Evolutionary conservation across 2,888 invertebrate genomes (phyloP), one percentile per base, ranked within the genome.

Genomic region (Rhabditoides inermis): DNA sequence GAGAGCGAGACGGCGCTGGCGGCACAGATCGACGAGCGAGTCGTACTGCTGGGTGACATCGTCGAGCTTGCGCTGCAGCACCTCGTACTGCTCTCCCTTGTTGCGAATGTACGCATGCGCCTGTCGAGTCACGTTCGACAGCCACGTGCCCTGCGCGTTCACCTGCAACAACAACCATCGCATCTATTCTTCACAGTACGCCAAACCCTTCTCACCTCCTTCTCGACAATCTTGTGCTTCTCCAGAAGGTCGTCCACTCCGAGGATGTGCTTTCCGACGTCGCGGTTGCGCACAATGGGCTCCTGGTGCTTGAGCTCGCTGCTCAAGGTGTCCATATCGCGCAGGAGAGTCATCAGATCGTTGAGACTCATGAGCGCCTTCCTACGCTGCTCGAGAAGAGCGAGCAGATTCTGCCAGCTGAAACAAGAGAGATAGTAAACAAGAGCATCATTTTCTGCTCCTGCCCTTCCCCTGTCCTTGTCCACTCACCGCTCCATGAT

Each of bases 171-270:
- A n/a, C n/a, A n/a, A n/a, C n/a, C n/a, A n/a, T n/a, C n/a, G n/a
- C n/a, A n/a, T n/a, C n/a, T n/a, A n/a, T n/a, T n/a, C n/a, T n/a
- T n/a, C n/a, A n/a, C n/a, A n/a, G n/a, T n/a, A 86, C 79, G 90
- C 32, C 10, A 32, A 10, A 15, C 7, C 15, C 23, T 12, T 22
- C 28, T 20, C 18, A 55, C 55, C 37, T 61, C 89, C 56, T 91
- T 80, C 77, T 95, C 94, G 69, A 88, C 86, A 42, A 98, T 81
- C 18, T 87, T 87, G 79, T 95, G 92, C 58, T 90, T 90, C 70
- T 94, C 92, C 51, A 95, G 80, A 39, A 92, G 81, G 62, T 95
- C 91, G 77, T 95, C 94, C 7, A 91, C 92, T 35, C 88, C 94
- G 57, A 90, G 82, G 47, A 95, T 81, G 81, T 98, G 95, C 0